These are phyloP conservation scores for Triplophysa yarkandensis DNA, from an alignment of 2,797 vertebrate genomes.

Conservation along the genomic window DNA sequence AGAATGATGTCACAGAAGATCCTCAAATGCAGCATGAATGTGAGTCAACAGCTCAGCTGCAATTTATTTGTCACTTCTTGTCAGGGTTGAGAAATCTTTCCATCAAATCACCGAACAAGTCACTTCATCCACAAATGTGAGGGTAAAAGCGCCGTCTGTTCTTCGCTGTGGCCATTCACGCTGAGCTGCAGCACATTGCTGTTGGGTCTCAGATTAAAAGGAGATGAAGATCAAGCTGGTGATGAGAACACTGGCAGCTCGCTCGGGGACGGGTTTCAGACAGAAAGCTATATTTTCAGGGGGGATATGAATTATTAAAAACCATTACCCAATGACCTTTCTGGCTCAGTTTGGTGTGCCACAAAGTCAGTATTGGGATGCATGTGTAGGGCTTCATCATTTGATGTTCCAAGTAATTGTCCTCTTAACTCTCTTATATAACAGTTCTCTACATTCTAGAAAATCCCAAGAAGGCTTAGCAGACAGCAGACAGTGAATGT, in stretches of 20 bases:
- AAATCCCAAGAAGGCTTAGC: too few relatives aligned
- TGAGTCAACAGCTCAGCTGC: constrained; percentile 12
- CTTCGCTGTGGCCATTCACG: constrained; percentile 23
- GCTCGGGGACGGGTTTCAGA: constrained; percentile 5
- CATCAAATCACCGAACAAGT: constrained; percentile 12
- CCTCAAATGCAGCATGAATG: constrained; percentile 9
- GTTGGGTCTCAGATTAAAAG: constrained; percentile 20
- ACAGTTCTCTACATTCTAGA: too few relatives aligned
- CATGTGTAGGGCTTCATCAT: background rate
- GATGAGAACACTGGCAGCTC: background rate
- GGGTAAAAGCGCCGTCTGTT: constrained; percentile 27
- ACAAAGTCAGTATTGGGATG: background rate
- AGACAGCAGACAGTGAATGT: too few relatives aligned
- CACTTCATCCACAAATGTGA: constrained; percentile 20
- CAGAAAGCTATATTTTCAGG: background rate
- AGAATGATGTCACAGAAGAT: background rate
- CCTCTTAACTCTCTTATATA: background rate
- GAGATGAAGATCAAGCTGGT: constrained; percentile 31
- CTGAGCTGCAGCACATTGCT: constrained; percentile 29
- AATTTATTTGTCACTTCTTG: constrained; percentile 35
- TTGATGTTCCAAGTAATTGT: background rate
- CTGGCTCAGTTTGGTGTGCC: background rate
- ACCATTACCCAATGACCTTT: constrained; percentile 11
- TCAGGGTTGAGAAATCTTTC: constrained; percentile 16
- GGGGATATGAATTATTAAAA: constrained; percentile 25